A percentile compares a stretch with the other conserved stretches of the same genome.
phyloP scores from a whole-genome alignment of 2,888 invertebrate genomes.

The Eristalis arbustorum region DNA sequence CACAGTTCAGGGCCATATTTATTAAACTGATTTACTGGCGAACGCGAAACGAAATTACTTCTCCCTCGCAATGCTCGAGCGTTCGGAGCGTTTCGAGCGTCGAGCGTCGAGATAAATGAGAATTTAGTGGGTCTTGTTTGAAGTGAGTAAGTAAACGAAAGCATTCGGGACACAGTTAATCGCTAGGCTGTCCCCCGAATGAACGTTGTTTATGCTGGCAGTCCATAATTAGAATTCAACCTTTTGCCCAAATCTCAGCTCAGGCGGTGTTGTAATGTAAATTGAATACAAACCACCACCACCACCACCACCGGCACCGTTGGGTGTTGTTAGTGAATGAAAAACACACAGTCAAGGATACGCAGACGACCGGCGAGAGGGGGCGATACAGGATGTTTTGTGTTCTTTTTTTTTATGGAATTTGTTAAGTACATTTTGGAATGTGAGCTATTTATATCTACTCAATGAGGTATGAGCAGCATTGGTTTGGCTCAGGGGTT shows the following conservation, averaged over 20 bases:
- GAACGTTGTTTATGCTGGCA: background rate
- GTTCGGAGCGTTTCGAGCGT: too few relatives aligned
- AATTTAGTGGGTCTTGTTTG: background rate
- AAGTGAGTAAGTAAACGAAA: background rate
- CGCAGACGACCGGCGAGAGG: too few relatives aligned
- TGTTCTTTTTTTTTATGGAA: background rate
- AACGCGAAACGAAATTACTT: background rate
- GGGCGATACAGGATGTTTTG: background rate
- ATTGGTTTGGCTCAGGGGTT: background rate
- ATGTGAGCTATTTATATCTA: background rate
- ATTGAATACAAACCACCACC: background rate
- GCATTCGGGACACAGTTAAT: background rate
- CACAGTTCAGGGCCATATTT: background rate
- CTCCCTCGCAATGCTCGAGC: background rate
- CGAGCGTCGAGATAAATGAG: background rate
- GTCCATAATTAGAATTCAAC: background rate
- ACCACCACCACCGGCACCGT: too few relatives aligned
- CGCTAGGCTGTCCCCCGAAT: background rate
- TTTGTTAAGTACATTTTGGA: background rate
- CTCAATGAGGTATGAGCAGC: background rate
- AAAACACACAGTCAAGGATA: too few relatives aligned
- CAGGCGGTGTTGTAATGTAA: background rate
- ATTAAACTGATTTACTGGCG: background rate
- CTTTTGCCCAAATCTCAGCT: background rate
- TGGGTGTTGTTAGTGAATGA: too few relatives aligned